A percentile compares a stretch with the other conserved stretches of the same genome.
phyloP scores from a whole-genome alignment of 1,140 invertebrate genomes.

The Papilio xuthus region DNA sequence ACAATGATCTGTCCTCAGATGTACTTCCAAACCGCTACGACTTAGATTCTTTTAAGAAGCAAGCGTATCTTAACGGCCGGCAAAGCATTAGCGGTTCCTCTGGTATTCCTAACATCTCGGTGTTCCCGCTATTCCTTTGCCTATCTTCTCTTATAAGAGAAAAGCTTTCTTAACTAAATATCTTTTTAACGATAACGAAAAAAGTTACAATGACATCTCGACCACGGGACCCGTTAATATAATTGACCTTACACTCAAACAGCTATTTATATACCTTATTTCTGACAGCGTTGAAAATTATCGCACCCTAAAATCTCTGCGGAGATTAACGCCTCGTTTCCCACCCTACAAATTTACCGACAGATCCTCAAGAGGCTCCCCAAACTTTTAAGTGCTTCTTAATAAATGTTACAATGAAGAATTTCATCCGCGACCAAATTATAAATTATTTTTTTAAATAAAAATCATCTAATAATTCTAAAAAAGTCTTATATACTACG shows the following conservation, averaged over 20 bases:
- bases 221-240: conserved; percentile 6
- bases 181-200: too few relatives aligned
- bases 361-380: conserved; percentile 22
- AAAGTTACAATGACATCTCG: not conserved
- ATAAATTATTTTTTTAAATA: not conserved
- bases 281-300: conserved; percentile 18
- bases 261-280: conserved; percentile 21
- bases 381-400: conserved; percentile 20
- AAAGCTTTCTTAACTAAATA: too few relatives aligned
- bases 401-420: conserved; percentile 19
- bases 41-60: too few relatives aligned
- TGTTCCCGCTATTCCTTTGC: too few relatives aligned
- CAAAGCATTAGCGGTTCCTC: too few relatives aligned
- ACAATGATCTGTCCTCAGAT: too few relatives aligned
- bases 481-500: not conserved
- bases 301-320: conserved; percentile 21
- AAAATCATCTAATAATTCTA: not conserved
- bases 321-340: conserved; percentile 27
- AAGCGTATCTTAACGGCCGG: too few relatives aligned
- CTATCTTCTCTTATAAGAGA: too few relatives aligned
- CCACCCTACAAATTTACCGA: conserved; percentile 25
- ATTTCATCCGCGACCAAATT: not conserved
- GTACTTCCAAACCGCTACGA: too few relatives aligned
- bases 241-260: conserved; percentile 1
- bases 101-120: too few relatives aligned